Conservation (phyloP, 2,797 vertebrate species). For the Varecia variegata region DNA sequence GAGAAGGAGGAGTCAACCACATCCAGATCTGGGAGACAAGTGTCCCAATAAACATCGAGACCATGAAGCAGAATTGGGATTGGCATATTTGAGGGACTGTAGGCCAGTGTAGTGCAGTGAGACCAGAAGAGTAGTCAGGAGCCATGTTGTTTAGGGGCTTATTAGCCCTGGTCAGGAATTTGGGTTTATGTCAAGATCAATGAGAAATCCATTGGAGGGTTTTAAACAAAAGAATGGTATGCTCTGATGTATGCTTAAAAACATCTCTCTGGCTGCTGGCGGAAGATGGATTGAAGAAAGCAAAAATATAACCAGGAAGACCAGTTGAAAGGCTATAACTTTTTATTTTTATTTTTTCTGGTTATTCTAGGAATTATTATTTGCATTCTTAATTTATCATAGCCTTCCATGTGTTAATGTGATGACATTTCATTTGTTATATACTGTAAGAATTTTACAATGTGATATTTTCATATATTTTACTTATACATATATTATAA, state of each 20-base stretch:
- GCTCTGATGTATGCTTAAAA: not conserved
- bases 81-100: not conserved
- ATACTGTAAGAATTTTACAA: not conserved
- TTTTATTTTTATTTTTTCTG: slow-evolving; percentile 18
- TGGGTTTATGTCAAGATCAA: not conserved
- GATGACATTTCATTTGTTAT: not conserved
- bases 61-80: not conserved
- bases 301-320: not conserved
- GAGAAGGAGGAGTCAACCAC: not conserved
- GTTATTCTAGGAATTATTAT: not conserved
- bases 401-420: not conserved
- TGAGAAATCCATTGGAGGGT: not conserved
- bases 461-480: not conserved
- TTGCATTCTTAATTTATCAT: not conserved
- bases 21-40: not conserved
- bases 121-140: not conserved
- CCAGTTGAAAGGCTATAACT: not conserved
- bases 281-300: not conserved
- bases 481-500: slow-evolving; percentile 21
- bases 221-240: not conserved
- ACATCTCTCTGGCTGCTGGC: not conserved
- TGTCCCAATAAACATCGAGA: not conserved
- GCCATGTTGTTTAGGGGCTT: fast-evolving
- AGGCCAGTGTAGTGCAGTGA: not conserved
- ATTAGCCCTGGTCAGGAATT: not conserved